Percentiles rank a stretch among this genome's conserved stretches.
phyloP scores from a whole-genome alignment of 2,797 vertebrate species.

The Cyprinodon diabolis region DNA sequence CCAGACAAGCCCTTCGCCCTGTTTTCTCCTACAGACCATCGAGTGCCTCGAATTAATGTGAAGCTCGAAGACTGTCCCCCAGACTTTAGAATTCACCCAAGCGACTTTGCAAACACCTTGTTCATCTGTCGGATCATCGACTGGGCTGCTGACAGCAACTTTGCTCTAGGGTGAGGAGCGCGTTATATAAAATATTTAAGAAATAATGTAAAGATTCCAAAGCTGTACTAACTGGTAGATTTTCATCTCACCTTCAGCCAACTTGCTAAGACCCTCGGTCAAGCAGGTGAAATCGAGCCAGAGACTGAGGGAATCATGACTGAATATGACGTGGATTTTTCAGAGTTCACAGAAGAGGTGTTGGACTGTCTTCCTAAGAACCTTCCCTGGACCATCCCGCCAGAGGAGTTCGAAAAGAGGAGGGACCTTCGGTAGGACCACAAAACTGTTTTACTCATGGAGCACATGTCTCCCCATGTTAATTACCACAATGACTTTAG shows the following conservation, averaged over 20 bases:
- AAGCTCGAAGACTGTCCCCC: slow-evolving; percentile 88
- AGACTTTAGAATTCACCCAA: slow-evolving; percentile 84
- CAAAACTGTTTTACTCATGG: not conserved
- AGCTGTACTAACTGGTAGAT: not conserved
- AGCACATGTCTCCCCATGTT: not conserved
- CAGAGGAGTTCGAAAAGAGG: slow-evolving; percentile 84
- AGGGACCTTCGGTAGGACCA: slow-evolving; percentile 89
- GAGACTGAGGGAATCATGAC: slow-evolving; percentile 95
- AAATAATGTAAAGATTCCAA: not conserved
- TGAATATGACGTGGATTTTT: slow-evolving; percentile 93
- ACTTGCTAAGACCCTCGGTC: slow-evolving; percentile 91
- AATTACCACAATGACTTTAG: not conserved
- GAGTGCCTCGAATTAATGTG: slow-evolving; percentile 91
- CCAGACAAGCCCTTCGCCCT: slow-evolving; percentile 90
- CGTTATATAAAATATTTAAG: too few species aligned
- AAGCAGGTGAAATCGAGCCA: slow-evolving; percentile 95
- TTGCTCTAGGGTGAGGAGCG: slow-evolving; percentile 89
- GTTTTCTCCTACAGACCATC: slow-evolving; percentile 95
- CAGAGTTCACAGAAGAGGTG: slow-evolving; percentile 89
- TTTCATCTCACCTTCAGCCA: slow-evolving; percentile 71
- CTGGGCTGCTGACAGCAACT: slow-evolving; percentile 91
- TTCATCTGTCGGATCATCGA: slow-evolving; percentile 93
- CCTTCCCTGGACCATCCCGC: slow-evolving; percentile 90
- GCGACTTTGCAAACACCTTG: slow-evolving; percentile 86
- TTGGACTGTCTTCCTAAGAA: slow-evolving; percentile 88